Base-by-base conservation (phyloP, 2,888 invertebrate species). In the Lobophora halterata region DNA sequence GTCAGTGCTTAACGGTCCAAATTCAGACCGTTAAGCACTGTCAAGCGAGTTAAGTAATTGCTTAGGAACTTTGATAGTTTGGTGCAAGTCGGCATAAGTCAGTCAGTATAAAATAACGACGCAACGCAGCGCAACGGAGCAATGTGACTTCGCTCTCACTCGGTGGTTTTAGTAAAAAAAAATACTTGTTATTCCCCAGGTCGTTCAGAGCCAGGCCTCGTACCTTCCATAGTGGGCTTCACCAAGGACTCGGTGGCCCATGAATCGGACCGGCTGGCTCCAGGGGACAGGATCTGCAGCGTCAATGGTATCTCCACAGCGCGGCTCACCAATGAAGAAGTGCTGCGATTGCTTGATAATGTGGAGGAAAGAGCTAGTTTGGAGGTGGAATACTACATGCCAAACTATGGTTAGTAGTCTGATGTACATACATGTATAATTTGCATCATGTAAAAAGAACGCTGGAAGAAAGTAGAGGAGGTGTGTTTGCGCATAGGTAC, bases 381-480 rank as follows among this genome's bases (percentile, higher is more conserved):
- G 60, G 95, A 95, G 79, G 91, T 95, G 49, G 95, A 95, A 67
- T 96, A 95, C 77, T 93, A 93, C 46, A 89, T 95, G 70, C 95
- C 95, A 13, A 92, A 93, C 65, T 92, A 92, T 77, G 92, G 95
- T 95, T 74, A 90, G 90, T 83, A 16, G 4, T n/a, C n/a, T n/a
- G n/a, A 25, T 3, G 3, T 24, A 21, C 8, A 21, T 9, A n/a
- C n/a, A n/a, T n/a, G n/a, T n/a, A n/a, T n/a, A n/a, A n/a, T n/a
- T n/a, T n/a, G n/a, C n/a, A n/a, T n/a, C n/a, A n/a, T n/a, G n/a
- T n/a, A n/a, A n/a, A n/a, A n/a, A n/a, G n/a, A n/a, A n/a, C n/a
- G n/a, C n/a, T n/a, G n/a, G n/a, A n/a, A n/a, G n/a, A n/a, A n/a
- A n/a, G n/a, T n/a, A n/a, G n/a, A n/a, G n/a, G n/a, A n/a, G n/a